phyloP scores from a whole-genome alignment of 2,113 vertebrate genomes.

The Calypte anna region DNA sequence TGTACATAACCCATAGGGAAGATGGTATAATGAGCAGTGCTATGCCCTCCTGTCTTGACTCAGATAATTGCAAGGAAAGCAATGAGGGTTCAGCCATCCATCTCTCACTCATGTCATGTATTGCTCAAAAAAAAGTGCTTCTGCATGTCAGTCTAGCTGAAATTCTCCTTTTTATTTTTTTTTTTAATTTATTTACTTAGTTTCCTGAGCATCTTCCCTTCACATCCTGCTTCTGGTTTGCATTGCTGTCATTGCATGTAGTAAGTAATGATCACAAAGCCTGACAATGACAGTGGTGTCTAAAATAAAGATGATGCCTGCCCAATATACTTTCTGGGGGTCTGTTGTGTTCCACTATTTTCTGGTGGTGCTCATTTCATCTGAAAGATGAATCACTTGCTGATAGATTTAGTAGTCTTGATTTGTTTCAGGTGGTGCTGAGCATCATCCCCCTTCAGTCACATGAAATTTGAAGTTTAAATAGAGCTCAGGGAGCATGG shows the following conservation, averaged over 20 bases:
- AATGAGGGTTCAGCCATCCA: neutral
- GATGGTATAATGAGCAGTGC: neutral
- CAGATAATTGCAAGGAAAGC: neutral
- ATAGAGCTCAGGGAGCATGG: neutral
- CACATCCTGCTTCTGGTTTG: neutral
- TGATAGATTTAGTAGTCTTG: neutral
- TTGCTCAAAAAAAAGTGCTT: neutral
- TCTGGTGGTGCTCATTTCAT: neutral
- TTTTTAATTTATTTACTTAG: neutral
- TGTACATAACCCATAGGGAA: neutral
- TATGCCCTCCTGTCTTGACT: neutral
- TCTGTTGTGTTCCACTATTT: neutral
- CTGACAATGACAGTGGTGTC: neutral
- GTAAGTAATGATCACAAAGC: neutral
- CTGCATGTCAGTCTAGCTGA: neutral
- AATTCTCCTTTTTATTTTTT: neutral
- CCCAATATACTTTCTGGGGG: neutral
- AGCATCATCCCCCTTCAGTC: neutral
- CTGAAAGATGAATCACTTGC: neutral
- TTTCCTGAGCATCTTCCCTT: neutral
- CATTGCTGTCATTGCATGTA: neutral
- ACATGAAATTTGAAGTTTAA: neutral
- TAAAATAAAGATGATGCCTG: neutral
- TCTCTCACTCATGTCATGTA: neutral
- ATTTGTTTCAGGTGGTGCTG: neutral